Evolutionary conservation across 1,140 invertebrate genomes (phyloP), one percentile per base, ranked within the genome.

Genomic region (Doryteuthis pealeii): DNA sequence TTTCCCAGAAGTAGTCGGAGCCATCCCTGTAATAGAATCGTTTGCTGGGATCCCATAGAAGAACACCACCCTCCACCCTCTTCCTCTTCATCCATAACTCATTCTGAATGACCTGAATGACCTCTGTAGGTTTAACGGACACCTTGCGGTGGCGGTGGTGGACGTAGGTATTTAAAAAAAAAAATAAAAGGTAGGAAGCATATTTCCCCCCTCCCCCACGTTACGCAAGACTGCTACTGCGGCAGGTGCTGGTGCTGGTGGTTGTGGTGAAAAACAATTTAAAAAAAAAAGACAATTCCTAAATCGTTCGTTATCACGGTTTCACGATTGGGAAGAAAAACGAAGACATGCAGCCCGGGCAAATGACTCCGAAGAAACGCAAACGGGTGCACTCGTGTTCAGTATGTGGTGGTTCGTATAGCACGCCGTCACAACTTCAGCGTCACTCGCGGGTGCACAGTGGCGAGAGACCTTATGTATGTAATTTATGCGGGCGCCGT

Each of bases 401-500:
- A 28, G 92, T 92, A 73, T 97, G 95, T 88, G 95, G 92, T 72
- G 90, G 95, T n/a, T 90, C 92, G 8, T 97, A 97, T 85, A 95
- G 94, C 0, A 91, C 95, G 62, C 95, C 94, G 43, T 95, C 96
- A 82, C 95, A 97, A 88, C 89, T 97, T 0, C 95, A 94, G 0
- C 89, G 94, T 49, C 94, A 96, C 85, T 88, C 92, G 66, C 89
- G 94, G 40, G 95, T 94, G 0, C 94, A 95, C 82, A 95, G 94
- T 0, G 95, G 95, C 1, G 95, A 97, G 84, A 96, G 96, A 87
- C 95, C 95, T 85, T 97, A 96, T 87, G 92, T 90, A 0, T 97
- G 96, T 83, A 83, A 87, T 8, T 91, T 93, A 30, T 97, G 95
- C 82, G 91, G 91, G 75, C 91, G 94, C 76, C 90, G 93, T 70